Base-by-base conservation (phyloP, 1,140 invertebrate species). In the Eubasilissa regina region DNA sequence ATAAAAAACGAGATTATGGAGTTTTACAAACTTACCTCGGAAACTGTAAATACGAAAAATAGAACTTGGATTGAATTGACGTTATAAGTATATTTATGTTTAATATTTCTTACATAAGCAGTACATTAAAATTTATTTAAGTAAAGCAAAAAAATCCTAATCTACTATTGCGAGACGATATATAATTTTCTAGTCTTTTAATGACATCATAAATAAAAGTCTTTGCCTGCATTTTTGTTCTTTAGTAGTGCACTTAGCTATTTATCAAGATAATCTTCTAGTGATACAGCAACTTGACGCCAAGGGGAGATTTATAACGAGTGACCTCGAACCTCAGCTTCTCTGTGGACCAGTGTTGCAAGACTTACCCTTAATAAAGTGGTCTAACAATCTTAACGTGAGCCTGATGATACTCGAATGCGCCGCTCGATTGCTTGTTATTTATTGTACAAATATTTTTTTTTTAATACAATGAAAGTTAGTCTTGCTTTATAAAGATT, bases 201-300 rank as follows among this genome's bases (percentile, higher is more conserved):
- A 68, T 68, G 64, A 68, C n/a, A 17, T n/a, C 44, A 68, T 68
- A 68, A 68, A 68, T 68, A 68, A 19, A 68, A 21, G 68, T 15
- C 47, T 60, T 77, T 77, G 55, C 75, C 45, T 64, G 62, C 51
- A 73, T 58, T 77, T 77, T 53, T 77, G 66, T 47, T 53, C 47
- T 48, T 55, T 25, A 6, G 75, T 77, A 68, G 47, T 55, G 25
- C 56, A 76, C 25, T 74, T 11, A 25, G 55, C 72, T 55, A 81
- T 78, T 72, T 78, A 78, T 81, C 80, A 78, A 77, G 76, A 78
- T 78, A 81, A 81, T 78, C 72, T 78, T 70, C 53, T 51, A 25
- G 25, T 43, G 53, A 66, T 77, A 75, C 72, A 68, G 56, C 43
- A 68, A 81, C 76, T 72, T 77, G 70, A 78, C 58, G 62, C 58